These are phyloP conservation scores for Amaurobius ferox DNA, from an alignment of 2,888 invertebrate genomes.

Conservation along the genomic window DNA sequence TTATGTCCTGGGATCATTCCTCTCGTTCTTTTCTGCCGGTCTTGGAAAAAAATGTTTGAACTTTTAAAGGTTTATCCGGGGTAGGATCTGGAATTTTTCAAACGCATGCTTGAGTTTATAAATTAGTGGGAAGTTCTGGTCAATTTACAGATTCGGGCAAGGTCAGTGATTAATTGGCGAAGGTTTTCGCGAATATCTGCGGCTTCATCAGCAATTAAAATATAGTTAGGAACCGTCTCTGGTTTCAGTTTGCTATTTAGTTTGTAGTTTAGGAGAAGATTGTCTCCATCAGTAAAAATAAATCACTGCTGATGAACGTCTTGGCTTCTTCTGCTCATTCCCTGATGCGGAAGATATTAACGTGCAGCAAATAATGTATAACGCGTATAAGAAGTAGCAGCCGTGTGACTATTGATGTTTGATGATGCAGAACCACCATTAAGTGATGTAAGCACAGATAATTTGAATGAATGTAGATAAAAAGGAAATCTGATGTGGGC, in stretches of 20 bases:
- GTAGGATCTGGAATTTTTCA: conserved; percentile 11
- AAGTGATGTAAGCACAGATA: no score
- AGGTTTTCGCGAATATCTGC: background rate
- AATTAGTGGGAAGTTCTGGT: conserved; percentile 1
- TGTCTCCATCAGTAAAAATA: no score
- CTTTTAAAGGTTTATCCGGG: background rate
- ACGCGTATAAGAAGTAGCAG: no score
- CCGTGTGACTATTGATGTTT: no score
- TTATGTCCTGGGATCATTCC: conserved; percentile 26
- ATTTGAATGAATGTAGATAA: no score
- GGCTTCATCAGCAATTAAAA: background rate
- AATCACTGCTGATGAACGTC: no score
- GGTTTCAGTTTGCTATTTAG: background rate
- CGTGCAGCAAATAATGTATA: no score
- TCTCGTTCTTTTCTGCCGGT: background rate
- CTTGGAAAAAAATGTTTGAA: background rate
- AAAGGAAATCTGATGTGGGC: no score
- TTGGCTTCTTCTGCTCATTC: no score
- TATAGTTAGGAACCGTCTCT: background rate
- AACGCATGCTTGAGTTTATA: conserved; percentile 6
- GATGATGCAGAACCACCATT: no score
- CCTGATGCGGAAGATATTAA: no score
- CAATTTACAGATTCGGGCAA: background rate
- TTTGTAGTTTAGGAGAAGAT: no score
- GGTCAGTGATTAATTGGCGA: background rate